Conservation (phyloP, 2,888 invertebrate genomes). For the Scaptomyza flava region DNA sequence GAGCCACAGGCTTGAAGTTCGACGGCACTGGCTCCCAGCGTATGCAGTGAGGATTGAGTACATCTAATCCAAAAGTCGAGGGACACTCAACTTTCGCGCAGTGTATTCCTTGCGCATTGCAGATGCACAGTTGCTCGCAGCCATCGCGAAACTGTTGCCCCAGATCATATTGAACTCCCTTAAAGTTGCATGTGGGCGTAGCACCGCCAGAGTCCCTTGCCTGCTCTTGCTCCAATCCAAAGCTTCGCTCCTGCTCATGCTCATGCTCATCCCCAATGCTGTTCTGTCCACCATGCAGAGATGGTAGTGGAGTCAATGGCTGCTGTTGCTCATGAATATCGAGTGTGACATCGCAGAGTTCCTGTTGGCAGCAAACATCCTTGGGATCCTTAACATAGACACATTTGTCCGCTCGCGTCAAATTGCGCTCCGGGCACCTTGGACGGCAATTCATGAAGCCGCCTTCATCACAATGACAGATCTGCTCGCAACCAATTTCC, state of each 20-base stretch:
- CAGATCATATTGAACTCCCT: constrained; percentile 82
- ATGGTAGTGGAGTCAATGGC: constrained; percentile 33
- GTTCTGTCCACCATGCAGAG: constrained; percentile 66
- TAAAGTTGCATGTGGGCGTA: constrained; percentile 72
- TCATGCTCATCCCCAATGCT: constrained; percentile 60
- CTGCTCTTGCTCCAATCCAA: constrained; percentile 69
- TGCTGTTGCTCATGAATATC: constrained; percentile 88
- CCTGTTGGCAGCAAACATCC: constrained; percentile 93
- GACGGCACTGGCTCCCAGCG: constrained; percentile 94
- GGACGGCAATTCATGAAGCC: constrained; percentile 91
- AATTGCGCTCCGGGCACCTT: constrained; percentile 87
- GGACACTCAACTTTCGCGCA: constrained; percentile 93
- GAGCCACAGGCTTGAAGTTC: constrained; percentile 88
- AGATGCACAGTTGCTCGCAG: constrained; percentile 92
- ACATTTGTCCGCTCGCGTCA: constrained; percentile 89
- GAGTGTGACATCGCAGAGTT: constrained; percentile 93
- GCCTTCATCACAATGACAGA: constrained; percentile 90
- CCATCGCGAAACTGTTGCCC: constrained; percentile 93
- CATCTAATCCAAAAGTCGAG: constrained; percentile 93
- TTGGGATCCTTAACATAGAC: constrained; percentile 92
- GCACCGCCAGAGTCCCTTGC: constrained; percentile 71
- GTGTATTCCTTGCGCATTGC: constrained; percentile 89
- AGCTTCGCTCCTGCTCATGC: constrained; percentile 65
- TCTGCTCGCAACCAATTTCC: constrained; percentile 92
- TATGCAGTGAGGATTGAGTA: constrained; percentile 92